A percentile compares a stretch with the other conserved stretches of the same genome.
Evolutionary conservation across 1,140 invertebrate genomes (phyloP).

Genomic region (Olivierus martensii): DNA sequence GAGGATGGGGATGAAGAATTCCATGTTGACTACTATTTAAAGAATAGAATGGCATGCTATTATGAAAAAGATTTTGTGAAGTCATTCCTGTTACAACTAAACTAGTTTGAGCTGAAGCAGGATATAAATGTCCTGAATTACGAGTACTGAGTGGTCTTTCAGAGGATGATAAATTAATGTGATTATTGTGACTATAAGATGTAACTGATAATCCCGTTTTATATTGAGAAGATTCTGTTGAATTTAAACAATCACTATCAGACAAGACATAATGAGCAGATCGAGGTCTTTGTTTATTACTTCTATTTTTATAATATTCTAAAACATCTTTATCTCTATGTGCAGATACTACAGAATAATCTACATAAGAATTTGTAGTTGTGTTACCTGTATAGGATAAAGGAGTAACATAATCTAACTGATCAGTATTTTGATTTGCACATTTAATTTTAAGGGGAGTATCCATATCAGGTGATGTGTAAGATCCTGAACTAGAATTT

Average conservation of each 20-base stretch:
- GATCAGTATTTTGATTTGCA: conserved; percentile 13
- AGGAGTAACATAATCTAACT: conserved; percentile 7
- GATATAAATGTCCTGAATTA: conserved; percentile 14
- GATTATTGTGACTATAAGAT: conserved; percentile 11
- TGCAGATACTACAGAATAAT: conserved; percentile 24
- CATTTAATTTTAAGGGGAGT: conserved; percentile 9
- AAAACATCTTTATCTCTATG: conserved; percentile 22
- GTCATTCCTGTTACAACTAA: conserved; percentile 9
- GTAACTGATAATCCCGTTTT: no score
- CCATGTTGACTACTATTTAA: conserved; percentile 11
- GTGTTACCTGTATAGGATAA: conserved; percentile 13
- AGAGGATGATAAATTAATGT: conserved; percentile 11
- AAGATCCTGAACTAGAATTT: conserved; percentile 15
- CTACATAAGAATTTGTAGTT: conserved; percentile 15
- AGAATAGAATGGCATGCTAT: conserved; percentile 15
- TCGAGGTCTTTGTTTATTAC: conserved; percentile 14
- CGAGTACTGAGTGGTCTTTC: conserved; percentile 11
- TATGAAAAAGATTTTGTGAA: conserved; percentile 8
- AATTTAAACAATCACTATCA: conserved; percentile 15
- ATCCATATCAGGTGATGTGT: conserved; percentile 11
- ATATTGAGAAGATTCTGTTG: conserved; percentile 5
- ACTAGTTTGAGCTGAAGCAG: conserved; percentile 13
- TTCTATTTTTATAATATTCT: conserved; percentile 21
- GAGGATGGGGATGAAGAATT: conserved; percentile 13
- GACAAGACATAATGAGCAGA: conserved; percentile 17